phyloP scores from a whole-genome alignment of 35 echinoderm and acorn worm species.

The Ptychodera flava region DNA sequence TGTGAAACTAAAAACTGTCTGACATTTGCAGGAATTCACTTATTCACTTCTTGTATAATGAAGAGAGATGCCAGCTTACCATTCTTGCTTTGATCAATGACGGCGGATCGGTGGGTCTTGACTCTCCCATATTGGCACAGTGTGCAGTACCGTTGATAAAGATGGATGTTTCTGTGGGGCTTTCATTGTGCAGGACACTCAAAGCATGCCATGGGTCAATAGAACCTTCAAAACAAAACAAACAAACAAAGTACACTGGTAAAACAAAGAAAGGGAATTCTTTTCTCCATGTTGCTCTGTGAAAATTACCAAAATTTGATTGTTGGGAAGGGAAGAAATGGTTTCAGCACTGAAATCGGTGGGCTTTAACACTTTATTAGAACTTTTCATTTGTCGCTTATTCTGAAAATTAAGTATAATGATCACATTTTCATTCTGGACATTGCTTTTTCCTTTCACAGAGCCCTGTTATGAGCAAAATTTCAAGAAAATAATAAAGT shows the following conservation, averaged over 20 bases:
- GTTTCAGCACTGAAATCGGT: background rate
- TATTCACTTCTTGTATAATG: too few species aligned
- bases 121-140: constrained; percentile 35
- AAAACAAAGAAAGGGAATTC: background rate
- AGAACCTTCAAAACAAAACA: constrained; percentile 21
- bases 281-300: background rate
- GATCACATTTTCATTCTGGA: too few species aligned
- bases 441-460: too few species aligned
- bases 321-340: background rate
- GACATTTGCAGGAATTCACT: too few species aligned
- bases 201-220: constrained; percentile 59
- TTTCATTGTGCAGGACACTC: constrained; percentile 33
- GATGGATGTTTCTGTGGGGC: constrained; percentile 29
- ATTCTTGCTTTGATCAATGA: constrained; percentile 20
- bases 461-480: too few species aligned
- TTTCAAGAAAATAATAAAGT: too few species aligned
- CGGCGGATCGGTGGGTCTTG: background rate
- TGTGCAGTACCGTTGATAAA: constrained; percentile 47
- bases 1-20: too few species aligned
- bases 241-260: background rate
- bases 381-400: background rate
- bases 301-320: background rate
- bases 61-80: too few species aligned
- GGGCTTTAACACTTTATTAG: background rate
- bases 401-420: too few species aligned